phyloP scores from a whole-genome alignment of 2,113 vertebrate species.

The Epinephelus fuscoguttatus region DNA sequence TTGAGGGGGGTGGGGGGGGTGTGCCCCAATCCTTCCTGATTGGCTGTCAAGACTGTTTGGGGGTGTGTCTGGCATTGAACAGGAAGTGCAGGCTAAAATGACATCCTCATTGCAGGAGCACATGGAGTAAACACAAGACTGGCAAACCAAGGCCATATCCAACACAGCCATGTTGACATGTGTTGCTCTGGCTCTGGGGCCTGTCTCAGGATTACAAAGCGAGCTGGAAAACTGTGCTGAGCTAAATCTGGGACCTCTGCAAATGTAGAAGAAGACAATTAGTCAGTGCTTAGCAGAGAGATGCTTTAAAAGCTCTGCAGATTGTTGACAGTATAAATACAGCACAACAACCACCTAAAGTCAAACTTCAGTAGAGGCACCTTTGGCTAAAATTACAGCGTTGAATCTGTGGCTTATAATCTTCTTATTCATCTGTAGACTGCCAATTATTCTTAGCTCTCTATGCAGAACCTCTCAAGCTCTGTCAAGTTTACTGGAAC shows the following conservation, averaged over 20 bases:
- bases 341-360: neutral
- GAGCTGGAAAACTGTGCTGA: neutral
- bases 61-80: constrained; percentile 52
- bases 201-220: neutral
- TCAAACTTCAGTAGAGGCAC: neutral
- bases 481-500: too few species aligned
- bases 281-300: neutral
- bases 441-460: neutral
- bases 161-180: constrained; percentile 17
- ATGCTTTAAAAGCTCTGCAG: neutral
- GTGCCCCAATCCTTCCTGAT: constrained; percentile 48
- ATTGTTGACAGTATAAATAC: neutral
- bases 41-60: constrained; percentile 68
- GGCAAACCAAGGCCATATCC: constrained; percentile 19
- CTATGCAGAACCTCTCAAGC: neutral
- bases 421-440: neutral
- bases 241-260: neutral
- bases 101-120: constrained; percentile 62
- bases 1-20: neutral
- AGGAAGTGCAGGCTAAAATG: constrained; percentile 67
- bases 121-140: constrained; percentile 74
- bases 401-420: neutral
- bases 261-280: neutral
- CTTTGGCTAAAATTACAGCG: constrained; percentile 12
- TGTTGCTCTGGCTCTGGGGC: neutral